phyloP scores from a whole-genome alignment of 1,140 invertebrate species.

The Zaprionus lachaisei region DNA sequence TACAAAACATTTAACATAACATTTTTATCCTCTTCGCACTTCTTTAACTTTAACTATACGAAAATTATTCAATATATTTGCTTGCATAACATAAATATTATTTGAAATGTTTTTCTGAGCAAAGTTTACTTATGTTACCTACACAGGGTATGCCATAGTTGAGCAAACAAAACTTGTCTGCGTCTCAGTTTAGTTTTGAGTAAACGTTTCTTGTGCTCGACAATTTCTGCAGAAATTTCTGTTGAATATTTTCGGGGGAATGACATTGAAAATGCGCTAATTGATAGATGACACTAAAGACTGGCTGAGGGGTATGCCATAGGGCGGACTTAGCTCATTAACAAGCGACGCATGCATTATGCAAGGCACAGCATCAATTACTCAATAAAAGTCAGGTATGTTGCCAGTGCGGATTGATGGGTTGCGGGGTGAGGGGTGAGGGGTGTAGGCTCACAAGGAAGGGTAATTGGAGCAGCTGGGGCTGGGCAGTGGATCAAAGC shows the following conservation, averaged over 20 bases:
- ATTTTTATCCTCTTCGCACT: no score
- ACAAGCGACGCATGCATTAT: not conserved
- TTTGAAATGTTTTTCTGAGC: no score
- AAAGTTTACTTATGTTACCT: no score
- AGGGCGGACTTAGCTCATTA: not conserved
- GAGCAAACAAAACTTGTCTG: not conserved
- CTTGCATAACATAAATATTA: no score
- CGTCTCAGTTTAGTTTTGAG: not conserved
- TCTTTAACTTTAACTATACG: no score
- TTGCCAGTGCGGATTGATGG: not conserved
- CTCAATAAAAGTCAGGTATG: constrained; percentile 59
- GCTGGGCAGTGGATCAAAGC: constrained; percentile 42
- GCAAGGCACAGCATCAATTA: constrained; percentile 64
- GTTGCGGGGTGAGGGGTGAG: not conserved
- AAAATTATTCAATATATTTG: no score
- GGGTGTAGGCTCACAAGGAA: not conserved
- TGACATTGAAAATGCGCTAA: constrained; percentile 55
- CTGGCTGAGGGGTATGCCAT: not conserved
- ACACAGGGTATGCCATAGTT: not conserved
- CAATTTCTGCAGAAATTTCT: constrained; percentile 16
- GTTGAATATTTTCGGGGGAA: not conserved
- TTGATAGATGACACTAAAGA: constrained; percentile 31
- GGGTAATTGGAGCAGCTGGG: constrained; percentile 14
- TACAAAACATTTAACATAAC: no score
- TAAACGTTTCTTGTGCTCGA: not conserved